Base-by-base conservation (phyloP, 2,113 vertebrate genomes). In the Phycodurus eques region DNA sequence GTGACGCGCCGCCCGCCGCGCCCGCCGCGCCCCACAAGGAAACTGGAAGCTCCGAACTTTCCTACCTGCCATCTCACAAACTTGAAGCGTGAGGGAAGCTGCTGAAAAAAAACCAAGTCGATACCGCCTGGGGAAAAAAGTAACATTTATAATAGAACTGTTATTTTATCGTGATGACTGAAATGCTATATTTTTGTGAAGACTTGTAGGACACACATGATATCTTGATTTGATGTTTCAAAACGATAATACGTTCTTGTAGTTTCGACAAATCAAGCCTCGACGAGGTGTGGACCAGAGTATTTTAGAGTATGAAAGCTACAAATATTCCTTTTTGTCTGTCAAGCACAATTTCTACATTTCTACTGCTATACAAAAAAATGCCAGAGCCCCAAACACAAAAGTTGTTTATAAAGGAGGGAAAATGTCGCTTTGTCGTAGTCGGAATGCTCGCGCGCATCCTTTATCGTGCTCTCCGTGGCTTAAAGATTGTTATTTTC, bases 131-230 rank as follows among this genome's bases (percentile, higher is more conserved):
- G 22, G 57, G 13, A 35, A 51, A 17, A 51, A 53, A 54, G 35
- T 49, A 79, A 80, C 78, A 93, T 94, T 94, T 92, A 46, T 66
- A 31, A 89, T 92, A 94, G 94, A 94, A 93, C 88, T 91, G 89
- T 92, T 90, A 94, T 92, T 93, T 92, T 93, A 91, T 90, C 91
- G 92, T 92, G 93, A 94, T 86, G 92, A 94, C 88, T 90, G 88
- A 94, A 94, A 93, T 92, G 95, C 93, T 98, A 94, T 99, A 97
- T 97, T 98, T 97, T 96, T 94, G 93, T 93, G 93, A 94, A 87
- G 87, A 92, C 83, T 31, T 61, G 82, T 91, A 87, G 83, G 93
- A 82, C 90, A 90, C 94, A 90, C 90, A 92, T 91, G 86, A 83
- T 89, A 89, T 89, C 89, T 94, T 94, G 88, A 92, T 91, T 94